Evolutionary conservation across 2,888 invertebrate species (phyloP), one percentile per base, ranked within the genome.

Genomic region (Pristionchus arcanus): DNA sequence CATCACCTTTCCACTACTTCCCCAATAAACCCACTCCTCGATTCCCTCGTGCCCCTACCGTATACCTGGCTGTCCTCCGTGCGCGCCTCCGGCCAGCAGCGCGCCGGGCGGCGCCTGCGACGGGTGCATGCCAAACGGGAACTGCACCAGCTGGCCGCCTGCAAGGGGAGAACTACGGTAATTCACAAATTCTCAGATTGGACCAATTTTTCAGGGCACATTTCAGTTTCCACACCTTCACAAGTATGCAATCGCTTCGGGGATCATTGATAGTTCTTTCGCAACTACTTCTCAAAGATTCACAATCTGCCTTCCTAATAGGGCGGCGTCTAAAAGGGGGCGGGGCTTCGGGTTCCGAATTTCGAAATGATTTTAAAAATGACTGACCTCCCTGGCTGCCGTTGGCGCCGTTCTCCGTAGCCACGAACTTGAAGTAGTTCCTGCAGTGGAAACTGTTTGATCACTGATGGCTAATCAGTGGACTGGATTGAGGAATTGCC

Each of bases 401-500:
- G 5, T 15, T 25, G 21, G 86, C 89, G 55, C 90, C 87, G 31
- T 88, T 85, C 37, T 91, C 77, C 34, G 87, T 87, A 15, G 84
- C 77, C 1, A 92, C 77, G 31, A 89, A 66, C 87, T 91, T 92
- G 90, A 90, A 93, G 89, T 91, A 93, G 88, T 92, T 92, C 91
- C 91, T 92, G 63, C 31, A 77, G 42, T 31, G 37, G 37, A 31
- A 77, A 87, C 28, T 42, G 31, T 25, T 37, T 15, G n/a, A 21
- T 16, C 42, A n/a, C 21, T 49, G 42, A 59, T 31, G 81, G 42
- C 31, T 31, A 74, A 74, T 37, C 74, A 74, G 74, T 74, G 74
- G 13, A 31, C 16, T 11, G 31, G 16, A 37, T 34, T 25, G 3
- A 16, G 2, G 5, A 74, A 25, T 34, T 16, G 15, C 28, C 3